Base-by-base conservation (phyloP, 1,140 invertebrate species). In the Drosophila virilis region DNA sequence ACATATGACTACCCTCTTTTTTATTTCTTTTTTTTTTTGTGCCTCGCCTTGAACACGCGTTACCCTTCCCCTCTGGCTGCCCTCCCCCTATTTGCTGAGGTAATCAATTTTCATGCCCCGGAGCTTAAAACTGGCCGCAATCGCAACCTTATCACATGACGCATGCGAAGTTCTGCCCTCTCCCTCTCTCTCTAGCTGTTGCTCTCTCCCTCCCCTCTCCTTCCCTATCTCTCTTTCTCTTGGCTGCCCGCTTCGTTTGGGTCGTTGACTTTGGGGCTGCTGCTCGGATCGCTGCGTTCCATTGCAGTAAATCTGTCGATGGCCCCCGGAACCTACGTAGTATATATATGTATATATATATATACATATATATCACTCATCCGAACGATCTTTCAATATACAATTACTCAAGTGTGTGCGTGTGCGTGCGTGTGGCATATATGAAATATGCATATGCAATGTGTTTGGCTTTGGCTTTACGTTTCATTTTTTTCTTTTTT, bases 271-370 rank as follows among this genome's bases (percentile, higher is more conserved):
- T 52, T 67, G 77, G n/a, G 22, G 52, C 52, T 61, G 60, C 55
- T 51, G 38, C 32, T 35, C 54, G 52, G 74, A 75, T 45, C 74
- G 52, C 15, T 59, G 69, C 62, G 61, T 72, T 72, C 79, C 84
- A 85, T 77, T 80, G 80, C 80, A 85, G 82, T 84, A 84, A 84
- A 84, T 84, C 81, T 86, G 81, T 84, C 81, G 79, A 85, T 84
- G 76, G 73, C 46, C 13, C 58, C 42, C 45, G 4, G 10, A n/a
- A 51, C n/a, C 28, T 43, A 35, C 45, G 54, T 43, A 66, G 10
- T 51, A 13, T 43, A 48, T 43, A 58, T 52, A 55, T 40, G 65
- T 40, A 42, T 28, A 22, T 52, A 6, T 52, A 43, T 42, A 51
- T 45, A 50, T 45, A 70, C 51, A 48, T 42, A 45, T 74, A 69